Evolutionary conservation across 23 tunicate species (phyloP).

Genomic region (Ascidia mentula): DNA sequence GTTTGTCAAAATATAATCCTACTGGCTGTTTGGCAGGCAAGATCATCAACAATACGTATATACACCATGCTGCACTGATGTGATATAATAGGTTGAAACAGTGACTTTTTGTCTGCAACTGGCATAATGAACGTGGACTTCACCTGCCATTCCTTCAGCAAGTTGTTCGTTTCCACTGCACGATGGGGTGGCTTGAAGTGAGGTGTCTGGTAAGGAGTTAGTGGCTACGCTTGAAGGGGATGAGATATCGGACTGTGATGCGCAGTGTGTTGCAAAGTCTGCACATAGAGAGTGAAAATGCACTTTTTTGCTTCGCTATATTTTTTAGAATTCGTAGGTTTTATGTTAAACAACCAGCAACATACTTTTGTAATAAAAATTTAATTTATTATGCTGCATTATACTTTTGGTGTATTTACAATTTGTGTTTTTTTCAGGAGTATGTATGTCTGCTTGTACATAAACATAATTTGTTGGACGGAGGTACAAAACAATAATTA

Average conservation of each 20-base stretch:
- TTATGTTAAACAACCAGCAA: neutral
- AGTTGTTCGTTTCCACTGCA: neutral
- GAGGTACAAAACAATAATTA: no score
- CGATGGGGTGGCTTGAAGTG: neutral
- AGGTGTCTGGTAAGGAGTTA: neutral
- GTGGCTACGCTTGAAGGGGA: neutral
- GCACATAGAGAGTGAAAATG: no score
- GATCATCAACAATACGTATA: no score
- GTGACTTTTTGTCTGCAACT: neutral
- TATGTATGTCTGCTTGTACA: no score
- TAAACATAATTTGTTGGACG: no score
- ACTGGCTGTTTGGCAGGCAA: no score
- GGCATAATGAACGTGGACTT: neutral
- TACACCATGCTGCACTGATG: no score
- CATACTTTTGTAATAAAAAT: neutral
- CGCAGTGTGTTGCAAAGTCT: slow-evolving; percentile 7
- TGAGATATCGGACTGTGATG: neutral
- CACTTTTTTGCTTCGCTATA: no score
- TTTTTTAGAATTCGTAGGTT: neutral
- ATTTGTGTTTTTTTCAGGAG: no score
- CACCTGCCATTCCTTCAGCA: slow-evolving; percentile 74
- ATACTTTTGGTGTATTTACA: no score
- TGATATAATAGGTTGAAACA: no score
- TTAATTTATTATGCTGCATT: neutral
- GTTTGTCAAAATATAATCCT: no score